phyloP scores from a whole-genome alignment of 2,888 invertebrate genomes.

The Cheilosia soror region DNA sequence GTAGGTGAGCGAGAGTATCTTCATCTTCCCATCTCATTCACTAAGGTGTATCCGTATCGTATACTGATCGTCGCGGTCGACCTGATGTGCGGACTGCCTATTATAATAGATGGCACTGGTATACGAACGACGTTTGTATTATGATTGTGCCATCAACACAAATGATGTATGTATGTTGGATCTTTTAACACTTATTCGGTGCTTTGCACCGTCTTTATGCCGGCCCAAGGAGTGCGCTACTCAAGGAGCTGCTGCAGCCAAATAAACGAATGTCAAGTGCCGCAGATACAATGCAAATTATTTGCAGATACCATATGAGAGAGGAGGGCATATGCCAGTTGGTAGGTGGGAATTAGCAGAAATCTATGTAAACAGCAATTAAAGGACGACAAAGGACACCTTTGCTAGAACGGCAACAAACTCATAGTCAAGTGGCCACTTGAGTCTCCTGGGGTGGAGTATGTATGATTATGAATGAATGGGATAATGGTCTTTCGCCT shows the following conservation, averaged over 20 bases:
- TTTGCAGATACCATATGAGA: conserved; percentile 54
- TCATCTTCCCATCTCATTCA: conserved; percentile 24
- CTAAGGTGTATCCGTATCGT: conserved; percentile 45
- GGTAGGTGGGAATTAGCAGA: conserved; percentile 45
- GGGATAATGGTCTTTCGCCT: conserved; percentile 65
- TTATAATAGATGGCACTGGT: conserved; percentile 55
- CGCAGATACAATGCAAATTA: conserved; percentile 60
- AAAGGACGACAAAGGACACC: conserved; percentile 74
- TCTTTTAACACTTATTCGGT: conserved; percentile 71
- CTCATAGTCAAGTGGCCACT: conserved; percentile 30
- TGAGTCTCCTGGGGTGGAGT: conserved; percentile 9
- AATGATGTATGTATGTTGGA: conserved; percentile 74
- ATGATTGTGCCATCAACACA: conserved; percentile 72
- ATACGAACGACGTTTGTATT: conserved; percentile 47
- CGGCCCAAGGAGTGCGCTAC: conserved; percentile 33
- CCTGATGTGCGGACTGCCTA: conserved; percentile 45
- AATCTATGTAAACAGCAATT: conserved; percentile 74
- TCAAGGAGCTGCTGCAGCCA: conserved; percentile 42
- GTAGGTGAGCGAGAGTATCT: conserved; percentile 41
- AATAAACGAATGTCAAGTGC: conserved; percentile 73
- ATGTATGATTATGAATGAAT: conserved; percentile 66
- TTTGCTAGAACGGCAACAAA: conserved; percentile 49
- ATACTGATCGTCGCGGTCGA: conserved; percentile 63
- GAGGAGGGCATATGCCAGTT: conserved; percentile 35
- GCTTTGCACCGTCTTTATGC: conserved; percentile 58